Base-by-base conservation (phyloP, 2,113 vertebrate species). In the Phalacrocorax pelagicus region DNA sequence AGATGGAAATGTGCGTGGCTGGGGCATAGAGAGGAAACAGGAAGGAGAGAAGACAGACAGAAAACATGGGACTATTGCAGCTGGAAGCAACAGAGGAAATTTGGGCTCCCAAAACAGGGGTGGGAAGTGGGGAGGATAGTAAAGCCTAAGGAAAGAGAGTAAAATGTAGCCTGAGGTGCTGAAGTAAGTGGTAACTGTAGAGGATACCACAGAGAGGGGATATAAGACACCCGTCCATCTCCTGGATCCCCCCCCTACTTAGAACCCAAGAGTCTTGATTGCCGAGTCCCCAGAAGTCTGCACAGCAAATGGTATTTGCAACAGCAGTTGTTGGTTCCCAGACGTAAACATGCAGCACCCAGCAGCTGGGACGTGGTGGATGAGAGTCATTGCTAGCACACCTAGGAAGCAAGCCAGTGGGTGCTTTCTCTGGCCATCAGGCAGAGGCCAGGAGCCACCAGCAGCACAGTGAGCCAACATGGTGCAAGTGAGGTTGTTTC, bases 391-490 rank as follows among this genome's bases (percentile, higher is more conserved):
- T 38, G 52, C 16, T 42, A 49, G 47, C 23, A n/a, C 32, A 58
- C 3, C 0, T 1, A 70, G 22, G 46, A 66, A 67, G 18, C 15
- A 55, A 74, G 65, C 22, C 46, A 54, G 77, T 0, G 0, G 23
- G 20, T n/a, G 71, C 23, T 58, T 52, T 52, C 34, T 36, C 9
- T 5, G 27, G 57, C 44, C 44, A 59, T 14, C 20, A 38, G 69
- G 20, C 63, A 77, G 88, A 47, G 46, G 32, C 26, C 69, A 77
- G 34, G 19, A 84, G 44, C 14, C 55, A 85, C 3, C 2, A 2
- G 15, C 24, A 14, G 15, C 38, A 44, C 38, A 52, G 20, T 4
- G 30, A 95, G 18, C 40, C 70, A 74, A 32, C 7, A 12, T 2
- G 27, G 29, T 57, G 49, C 38, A 69, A 15, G 36, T 20, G 32